Percentiles rank a stretch among this genome's conserved stretches.
Evolutionary conservation across 2,888 invertebrate species (phyloP).

Genomic region (Dasypolia templi): DNA sequence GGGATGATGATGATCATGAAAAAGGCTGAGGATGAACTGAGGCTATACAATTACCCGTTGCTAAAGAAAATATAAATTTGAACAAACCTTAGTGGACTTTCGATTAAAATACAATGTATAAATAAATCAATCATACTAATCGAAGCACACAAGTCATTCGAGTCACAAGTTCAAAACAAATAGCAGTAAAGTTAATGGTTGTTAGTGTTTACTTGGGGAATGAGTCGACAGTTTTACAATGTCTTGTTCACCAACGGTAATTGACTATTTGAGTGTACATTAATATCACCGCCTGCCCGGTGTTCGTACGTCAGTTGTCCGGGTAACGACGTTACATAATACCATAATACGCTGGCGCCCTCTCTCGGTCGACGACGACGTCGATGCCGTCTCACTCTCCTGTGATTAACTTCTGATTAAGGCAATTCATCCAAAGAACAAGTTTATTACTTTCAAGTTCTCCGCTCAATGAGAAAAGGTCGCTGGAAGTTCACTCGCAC

Average conservation of each 20-base stretch:
- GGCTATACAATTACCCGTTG: not conserved
- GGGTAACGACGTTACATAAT: slow-evolving; percentile 50
- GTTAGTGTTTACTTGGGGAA: slow-evolving; percentile 44
- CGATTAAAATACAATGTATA: slow-evolving; percentile 10
- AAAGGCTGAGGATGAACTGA: not conserved
- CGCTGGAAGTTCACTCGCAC: slow-evolving; percentile 77
- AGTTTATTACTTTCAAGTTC: slow-evolving; percentile 86
- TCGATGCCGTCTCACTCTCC: slow-evolving; percentile 68
- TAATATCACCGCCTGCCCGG: slow-evolving; percentile 52
- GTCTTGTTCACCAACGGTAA: slow-evolving; percentile 56
- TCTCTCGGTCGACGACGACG: slow-evolving; percentile 12
- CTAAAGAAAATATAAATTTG: not conserved
- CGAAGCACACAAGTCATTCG: not conserved
- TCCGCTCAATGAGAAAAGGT: slow-evolving; percentile 77
- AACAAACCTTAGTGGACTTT: slow-evolving; percentile 2
- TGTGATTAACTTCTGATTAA: slow-evolving; percentile 84
- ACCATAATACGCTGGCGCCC: slow-evolving; percentile 48
- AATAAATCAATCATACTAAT: slow-evolving; percentile 23
- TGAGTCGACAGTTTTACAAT: slow-evolving; percentile 43
- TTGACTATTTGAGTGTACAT: slow-evolving; percentile 60
- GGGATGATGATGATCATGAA: not conserved
- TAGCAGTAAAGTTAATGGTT: slow-evolving; percentile 34
- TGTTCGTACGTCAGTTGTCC: slow-evolving; percentile 42
- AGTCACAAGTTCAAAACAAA: slow-evolving; percentile 18
- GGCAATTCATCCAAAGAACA: slow-evolving; percentile 84